phyloP scores from a whole-genome alignment of 1,140 invertebrate species.

The Parasteatoda tepidariorum region DNA sequence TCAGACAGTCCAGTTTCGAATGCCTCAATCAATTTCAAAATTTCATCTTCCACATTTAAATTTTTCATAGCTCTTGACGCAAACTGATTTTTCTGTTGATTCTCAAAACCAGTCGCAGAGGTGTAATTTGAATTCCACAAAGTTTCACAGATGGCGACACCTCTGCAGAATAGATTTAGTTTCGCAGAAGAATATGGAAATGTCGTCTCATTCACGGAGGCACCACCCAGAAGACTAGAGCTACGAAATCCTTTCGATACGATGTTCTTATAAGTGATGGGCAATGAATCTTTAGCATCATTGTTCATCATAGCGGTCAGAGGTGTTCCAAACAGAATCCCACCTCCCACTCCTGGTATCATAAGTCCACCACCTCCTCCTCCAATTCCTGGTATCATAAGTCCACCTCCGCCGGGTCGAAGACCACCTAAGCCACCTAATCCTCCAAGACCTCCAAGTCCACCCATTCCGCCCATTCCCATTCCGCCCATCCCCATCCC shows the following conservation, averaged over 20 bases:
- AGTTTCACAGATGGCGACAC: background rate
- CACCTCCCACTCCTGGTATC: background rate
- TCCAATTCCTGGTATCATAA: background rate
- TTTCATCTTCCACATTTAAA: background rate
- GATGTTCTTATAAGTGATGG: background rate
- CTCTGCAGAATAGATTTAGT: background rate
- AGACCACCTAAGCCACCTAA: background rate
- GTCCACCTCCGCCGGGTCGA: background rate
- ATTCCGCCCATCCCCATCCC: background rate
- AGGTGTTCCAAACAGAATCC: background rate
- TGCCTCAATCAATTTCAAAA: background rate
- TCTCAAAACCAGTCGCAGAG: no score
- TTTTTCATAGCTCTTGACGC: background rate
- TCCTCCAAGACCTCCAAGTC: background rate
- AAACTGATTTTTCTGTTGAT: background rate
- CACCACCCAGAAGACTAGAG: background rate
- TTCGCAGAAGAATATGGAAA: background rate
- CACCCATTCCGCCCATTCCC: background rate
- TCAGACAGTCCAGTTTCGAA: background rate
- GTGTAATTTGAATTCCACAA: no score
- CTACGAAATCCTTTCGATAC: slow-evolving; percentile 1
- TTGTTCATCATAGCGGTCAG: background rate
- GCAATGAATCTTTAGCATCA: background rate
- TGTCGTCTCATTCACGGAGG: background rate
- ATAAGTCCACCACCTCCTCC: background rate